A percentile compares a stretch with the other conserved stretches of the same genome.
Conservation (phyloP, 1,140 invertebrate genomes). For the Drosophila burlai region DNA sequence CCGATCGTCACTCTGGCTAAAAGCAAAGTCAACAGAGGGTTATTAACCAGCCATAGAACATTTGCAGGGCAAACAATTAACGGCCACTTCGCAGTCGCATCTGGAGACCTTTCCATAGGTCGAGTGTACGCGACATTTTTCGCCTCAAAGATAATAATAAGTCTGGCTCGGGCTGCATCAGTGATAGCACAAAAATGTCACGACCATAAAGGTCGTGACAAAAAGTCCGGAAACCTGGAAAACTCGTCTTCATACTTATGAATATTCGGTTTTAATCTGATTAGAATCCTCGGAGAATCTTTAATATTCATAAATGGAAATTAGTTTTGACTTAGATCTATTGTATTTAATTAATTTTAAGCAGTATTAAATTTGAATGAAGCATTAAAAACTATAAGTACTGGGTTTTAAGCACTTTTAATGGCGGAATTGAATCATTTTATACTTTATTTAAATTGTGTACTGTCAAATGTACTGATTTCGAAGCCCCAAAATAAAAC, state of each 20-base stretch:
- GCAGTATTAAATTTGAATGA: not conserved
- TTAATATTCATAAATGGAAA: slow-evolving; percentile 7
- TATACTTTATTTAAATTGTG: not conserved
- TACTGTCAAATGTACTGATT: not conserved
- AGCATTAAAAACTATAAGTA: not conserved
- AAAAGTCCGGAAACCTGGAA: not conserved
- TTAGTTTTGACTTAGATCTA: not conserved
- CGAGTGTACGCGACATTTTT: slow-evolving; percentile 1
- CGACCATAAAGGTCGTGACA: not conserved
- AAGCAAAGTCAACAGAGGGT: slow-evolving; percentile 19
- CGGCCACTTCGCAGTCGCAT: not conserved
- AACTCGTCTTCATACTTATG: slow-evolving; percentile 6
- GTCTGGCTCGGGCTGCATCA: not conserved
- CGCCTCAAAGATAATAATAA: not conserved
- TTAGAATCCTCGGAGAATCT: not conserved
- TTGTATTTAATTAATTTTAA: not conserved
- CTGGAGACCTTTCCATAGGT: slow-evolving; percentile 5
- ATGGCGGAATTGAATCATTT: not conserved
- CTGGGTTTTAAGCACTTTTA: not conserved
- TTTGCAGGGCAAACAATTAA: slow-evolving; percentile 28
- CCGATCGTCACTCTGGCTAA: slow-evolving; percentile 8
- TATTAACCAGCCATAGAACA: slow-evolving; percentile 12
- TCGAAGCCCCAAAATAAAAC: not conserved
- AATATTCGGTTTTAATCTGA: slow-evolving; percentile 3
- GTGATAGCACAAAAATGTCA: not conserved